phyloP scores from a whole-genome alignment of 2,113 vertebrate species.

The Nettapus auritus region DNA sequence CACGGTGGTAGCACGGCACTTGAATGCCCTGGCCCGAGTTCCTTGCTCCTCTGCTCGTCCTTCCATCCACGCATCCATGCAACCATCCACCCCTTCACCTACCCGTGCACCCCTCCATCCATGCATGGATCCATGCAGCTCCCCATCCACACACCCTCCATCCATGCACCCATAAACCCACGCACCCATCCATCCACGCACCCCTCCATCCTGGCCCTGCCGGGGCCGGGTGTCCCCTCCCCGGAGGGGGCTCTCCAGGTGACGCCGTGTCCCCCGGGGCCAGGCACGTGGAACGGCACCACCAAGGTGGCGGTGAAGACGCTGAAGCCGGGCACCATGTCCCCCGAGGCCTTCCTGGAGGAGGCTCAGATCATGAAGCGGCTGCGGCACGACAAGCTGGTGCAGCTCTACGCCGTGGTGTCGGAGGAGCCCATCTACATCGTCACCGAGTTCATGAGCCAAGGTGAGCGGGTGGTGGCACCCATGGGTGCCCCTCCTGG shows the following conservation, averaged over 20 bases:
- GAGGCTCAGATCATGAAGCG: slow-evolving; percentile 99
- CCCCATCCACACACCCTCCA: background rate
- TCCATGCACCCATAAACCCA: too few relatives aligned
- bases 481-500: background rate
- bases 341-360: slow-evolving; percentile 95
- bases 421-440: slow-evolving; percentile 98
- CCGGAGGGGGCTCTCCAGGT: background rate
- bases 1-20: background rate
- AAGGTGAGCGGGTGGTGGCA: slow-evolving; percentile 77
- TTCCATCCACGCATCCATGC: background rate
- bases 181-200: background rate
- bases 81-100: background rate
- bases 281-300: slow-evolving; percentile 95
- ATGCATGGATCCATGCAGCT: background rate
- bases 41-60: background rate
- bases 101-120: background rate
- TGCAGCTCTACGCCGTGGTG: slow-evolving; percentile 96
- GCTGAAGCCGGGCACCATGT: slow-evolving; percentile 96
- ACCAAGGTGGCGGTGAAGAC: slow-evolving; percentile 98
- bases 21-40: background rate
- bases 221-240: background rate
- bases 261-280: background rate
- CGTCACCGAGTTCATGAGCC: slow-evolving; percentile 96
- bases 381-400: slow-evolving; percentile 96
- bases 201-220: background rate